phyloP scores from a whole-genome alignment of 2,888 invertebrate species.

The Melinaea marsaeus region DNA sequence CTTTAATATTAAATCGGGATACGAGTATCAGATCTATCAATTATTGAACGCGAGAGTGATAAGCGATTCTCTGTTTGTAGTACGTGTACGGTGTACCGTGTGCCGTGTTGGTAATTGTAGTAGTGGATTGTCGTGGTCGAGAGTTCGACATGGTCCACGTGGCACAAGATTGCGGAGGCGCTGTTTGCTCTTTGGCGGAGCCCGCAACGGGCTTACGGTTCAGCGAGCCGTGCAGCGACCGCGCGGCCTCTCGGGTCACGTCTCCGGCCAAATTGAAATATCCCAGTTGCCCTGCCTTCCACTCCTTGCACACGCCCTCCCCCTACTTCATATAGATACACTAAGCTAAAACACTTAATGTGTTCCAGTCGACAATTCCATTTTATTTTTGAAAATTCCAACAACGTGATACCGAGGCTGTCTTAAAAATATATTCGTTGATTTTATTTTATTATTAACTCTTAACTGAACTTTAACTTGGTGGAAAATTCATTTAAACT shows the following conservation, averaged over 20 bases:
- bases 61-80: slow-evolving; percentile 11
- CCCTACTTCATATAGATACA: slow-evolving; percentile 39
- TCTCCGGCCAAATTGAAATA: slow-evolving; percentile 77
- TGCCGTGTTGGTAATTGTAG: slow-evolving; percentile 62
- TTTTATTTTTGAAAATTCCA: background rate
- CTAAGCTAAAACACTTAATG: slow-evolving; percentile 16
- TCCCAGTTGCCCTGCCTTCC: slow-evolving; percentile 58
- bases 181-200: slow-evolving; percentile 76
- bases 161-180: slow-evolving; percentile 76
- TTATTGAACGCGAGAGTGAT: slow-evolving; percentile 28
- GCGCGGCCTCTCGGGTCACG: slow-evolving; percentile 72
- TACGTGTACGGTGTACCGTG: slow-evolving; percentile 16
- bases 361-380: background rate
- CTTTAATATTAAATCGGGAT: slow-evolving; percentile 30
- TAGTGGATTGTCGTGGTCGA: slow-evolving; percentile 69
- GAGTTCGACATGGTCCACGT: slow-evolving; percentile 71
- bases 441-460: slow-evolving; percentile 11
- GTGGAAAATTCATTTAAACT: slow-evolving; percentile 18
- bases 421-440: slow-evolving; percentile 30
- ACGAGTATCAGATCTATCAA: slow-evolving; percentile 27
- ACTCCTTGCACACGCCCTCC: slow-evolving; percentile 45
- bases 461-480: slow-evolving; percentile 14
- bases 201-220: slow-evolving; percentile 72
- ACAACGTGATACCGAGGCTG: background rate
- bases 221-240: slow-evolving; percentile 71